Evolutionary conservation across 2,113 vertebrate genomes (phyloP).

Genomic region (Chascanopsetta lugubris): DNA sequence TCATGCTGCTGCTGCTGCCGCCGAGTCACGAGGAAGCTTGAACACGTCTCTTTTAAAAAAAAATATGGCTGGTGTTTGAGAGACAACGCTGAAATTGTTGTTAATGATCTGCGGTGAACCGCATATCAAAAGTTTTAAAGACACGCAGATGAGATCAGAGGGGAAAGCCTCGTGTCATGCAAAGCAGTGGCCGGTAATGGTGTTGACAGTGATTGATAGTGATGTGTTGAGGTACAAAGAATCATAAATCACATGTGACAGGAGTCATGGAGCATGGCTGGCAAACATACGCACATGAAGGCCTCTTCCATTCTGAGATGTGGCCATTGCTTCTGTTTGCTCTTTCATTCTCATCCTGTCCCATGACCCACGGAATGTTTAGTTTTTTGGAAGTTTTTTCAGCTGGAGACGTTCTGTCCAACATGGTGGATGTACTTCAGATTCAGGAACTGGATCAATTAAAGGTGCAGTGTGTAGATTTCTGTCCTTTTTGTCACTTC

Average conservation of each 20-base stretch:
- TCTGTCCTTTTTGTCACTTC: background rate
- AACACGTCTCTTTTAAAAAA: slow-evolving; percentile 19
- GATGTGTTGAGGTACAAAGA: slow-evolving; percentile 51
- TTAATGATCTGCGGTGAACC: background rate
- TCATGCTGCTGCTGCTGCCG: slow-evolving; percentile 1
- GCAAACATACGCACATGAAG: slow-evolving; percentile 30
- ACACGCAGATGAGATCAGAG: slow-evolving; percentile 29
- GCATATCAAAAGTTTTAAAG: background rate
- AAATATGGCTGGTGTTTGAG: slow-evolving; percentile 28
- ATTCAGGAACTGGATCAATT: background rate
- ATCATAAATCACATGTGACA: slow-evolving; percentile 78
- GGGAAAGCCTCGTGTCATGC: background rate
- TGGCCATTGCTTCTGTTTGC: background rate
- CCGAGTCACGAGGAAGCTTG: slow-evolving; percentile 14
- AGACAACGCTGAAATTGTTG: background rate
- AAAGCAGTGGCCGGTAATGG: slow-evolving; percentile 48
- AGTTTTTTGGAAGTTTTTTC: background rate
- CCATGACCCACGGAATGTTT: background rate
- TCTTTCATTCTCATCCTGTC: slow-evolving; percentile 6
- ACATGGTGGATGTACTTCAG: background rate
- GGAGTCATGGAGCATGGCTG: slow-evolving; percentile 44
- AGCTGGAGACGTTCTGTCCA: background rate
- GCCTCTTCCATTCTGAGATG: slow-evolving; percentile 24
- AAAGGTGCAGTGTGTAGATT: background rate
- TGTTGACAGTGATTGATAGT: slow-evolving; percentile 68